Evolutionary conservation across 2,797 vertebrate species (phyloP).

Genomic region (Periparus ater): DNA sequence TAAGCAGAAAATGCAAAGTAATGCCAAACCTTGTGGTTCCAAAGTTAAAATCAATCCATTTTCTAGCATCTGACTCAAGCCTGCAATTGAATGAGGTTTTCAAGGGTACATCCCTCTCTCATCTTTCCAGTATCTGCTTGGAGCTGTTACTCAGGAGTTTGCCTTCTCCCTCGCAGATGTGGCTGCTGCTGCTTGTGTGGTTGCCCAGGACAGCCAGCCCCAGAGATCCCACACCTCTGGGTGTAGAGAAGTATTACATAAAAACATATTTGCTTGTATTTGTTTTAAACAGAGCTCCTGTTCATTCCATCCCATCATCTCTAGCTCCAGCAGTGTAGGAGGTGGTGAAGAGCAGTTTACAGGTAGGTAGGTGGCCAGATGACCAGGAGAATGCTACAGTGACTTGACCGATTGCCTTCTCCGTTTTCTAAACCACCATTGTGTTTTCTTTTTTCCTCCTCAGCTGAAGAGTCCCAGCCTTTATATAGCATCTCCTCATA

Average conservation of each 20-base stretch:
- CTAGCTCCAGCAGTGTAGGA: background rate
- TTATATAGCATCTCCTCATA: background rate
- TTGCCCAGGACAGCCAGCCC: background rate
- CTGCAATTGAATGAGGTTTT: accelerated
- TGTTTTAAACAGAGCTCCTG: background rate
- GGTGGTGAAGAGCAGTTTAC: background rate
- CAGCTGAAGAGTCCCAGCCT: background rate
- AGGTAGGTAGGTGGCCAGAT: background rate
- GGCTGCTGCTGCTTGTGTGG: background rate
- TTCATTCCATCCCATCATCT: background rate
- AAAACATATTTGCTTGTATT: background rate
- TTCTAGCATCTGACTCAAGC: background rate
- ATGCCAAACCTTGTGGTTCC: background rate
- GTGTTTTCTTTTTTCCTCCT: background rate
- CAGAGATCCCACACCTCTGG: background rate
- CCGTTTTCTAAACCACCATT: background rate
- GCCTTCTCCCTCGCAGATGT: accelerated
- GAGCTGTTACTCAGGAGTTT: background rate
- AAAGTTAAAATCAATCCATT: background rate
- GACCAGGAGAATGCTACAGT: background rate
- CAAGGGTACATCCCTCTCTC: background rate
- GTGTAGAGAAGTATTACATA: background rate
- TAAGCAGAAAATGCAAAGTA: slow-evolving; percentile 15
- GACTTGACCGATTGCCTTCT: background rate
- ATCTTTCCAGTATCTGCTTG: background rate